Conservation (phyloP, 2,888 invertebrate genomes). For the Caradrina clavipalpis region DNA sequence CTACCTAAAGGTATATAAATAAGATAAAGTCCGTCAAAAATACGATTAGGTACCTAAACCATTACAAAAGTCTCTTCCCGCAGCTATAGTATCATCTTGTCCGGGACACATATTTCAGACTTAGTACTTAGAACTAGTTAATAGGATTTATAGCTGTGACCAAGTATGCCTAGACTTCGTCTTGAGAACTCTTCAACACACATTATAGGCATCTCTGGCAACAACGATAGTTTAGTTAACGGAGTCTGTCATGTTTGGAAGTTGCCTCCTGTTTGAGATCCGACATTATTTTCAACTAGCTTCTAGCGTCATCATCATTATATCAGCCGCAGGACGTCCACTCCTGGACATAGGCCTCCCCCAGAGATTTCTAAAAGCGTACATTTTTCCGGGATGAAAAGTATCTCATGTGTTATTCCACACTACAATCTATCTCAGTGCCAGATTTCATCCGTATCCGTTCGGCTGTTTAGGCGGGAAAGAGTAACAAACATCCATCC, state of each 20-base stretch:
- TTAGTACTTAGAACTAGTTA: constrained; percentile 38
- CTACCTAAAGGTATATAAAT: not conserved
- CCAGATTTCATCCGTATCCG: no score
- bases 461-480: no score
- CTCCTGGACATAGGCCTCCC: no score
- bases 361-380: no score
- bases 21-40: constrained; percentile 8
- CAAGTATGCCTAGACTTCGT: constrained; percentile 30
- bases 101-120: constrained; percentile 40
- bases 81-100: constrained; percentile 11
- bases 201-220: constrained; percentile 33
- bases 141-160: constrained; percentile 48
- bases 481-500: no score
- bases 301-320: no score
- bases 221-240: constrained; percentile 46
- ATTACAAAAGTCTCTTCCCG: constrained; percentile 4
- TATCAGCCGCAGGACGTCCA: no score
- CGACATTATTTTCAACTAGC: constrained; percentile 12
- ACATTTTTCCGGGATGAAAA: no score
- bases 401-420: no score
- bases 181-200: constrained; percentile 33
- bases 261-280: constrained; percentile 9
- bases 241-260: constrained; percentile 14
- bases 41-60: not conserved
- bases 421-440: no score